These are phyloP conservation scores for Poeciliopsis prolifica DNA, from an alignment of 2,113 vertebrate genomes.

Conservation along the genomic window DNA sequence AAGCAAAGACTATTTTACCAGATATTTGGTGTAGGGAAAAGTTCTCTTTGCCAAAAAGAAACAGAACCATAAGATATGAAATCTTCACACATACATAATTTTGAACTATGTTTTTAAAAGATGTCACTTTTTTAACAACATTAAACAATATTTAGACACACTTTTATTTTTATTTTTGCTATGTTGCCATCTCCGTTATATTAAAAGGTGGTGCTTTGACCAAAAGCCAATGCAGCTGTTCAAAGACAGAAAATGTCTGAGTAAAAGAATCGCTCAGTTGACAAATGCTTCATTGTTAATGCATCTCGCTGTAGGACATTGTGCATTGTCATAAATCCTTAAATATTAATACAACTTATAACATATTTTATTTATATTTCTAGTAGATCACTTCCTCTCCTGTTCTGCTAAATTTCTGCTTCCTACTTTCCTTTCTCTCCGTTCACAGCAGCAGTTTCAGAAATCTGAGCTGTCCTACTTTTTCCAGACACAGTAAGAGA, in stretches of 20 bases:
- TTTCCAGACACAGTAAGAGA: conserved; percentile 60
- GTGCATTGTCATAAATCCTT: background rate
- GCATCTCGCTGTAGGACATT: background rate
- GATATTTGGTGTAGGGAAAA: no score
- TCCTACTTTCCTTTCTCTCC: conserved; percentile 29
- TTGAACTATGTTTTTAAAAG: background rate
- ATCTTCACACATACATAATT: background rate
- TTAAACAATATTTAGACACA: background rate
- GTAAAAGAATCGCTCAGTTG: background rate
- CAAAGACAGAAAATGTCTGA: background rate
- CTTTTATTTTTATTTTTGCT: background rate
- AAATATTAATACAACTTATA: background rate
- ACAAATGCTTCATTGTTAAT: background rate
- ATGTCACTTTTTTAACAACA: background rate
- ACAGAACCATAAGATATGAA: background rate
- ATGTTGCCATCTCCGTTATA: background rate
- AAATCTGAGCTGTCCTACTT: conserved; percentile 84
- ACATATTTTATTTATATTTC: background rate
- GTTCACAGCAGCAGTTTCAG: conserved; percentile 65
- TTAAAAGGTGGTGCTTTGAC: no score
- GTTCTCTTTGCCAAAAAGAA: no score
- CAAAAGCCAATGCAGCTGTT: no score
- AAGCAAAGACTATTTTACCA: no score
- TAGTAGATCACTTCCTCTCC: conserved; percentile 18
- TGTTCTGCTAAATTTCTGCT: conserved; percentile 28